phyloP scores from a whole-genome alignment of 2,797 vertebrate genomes.

The Arctocebus calabarensis region DNA sequence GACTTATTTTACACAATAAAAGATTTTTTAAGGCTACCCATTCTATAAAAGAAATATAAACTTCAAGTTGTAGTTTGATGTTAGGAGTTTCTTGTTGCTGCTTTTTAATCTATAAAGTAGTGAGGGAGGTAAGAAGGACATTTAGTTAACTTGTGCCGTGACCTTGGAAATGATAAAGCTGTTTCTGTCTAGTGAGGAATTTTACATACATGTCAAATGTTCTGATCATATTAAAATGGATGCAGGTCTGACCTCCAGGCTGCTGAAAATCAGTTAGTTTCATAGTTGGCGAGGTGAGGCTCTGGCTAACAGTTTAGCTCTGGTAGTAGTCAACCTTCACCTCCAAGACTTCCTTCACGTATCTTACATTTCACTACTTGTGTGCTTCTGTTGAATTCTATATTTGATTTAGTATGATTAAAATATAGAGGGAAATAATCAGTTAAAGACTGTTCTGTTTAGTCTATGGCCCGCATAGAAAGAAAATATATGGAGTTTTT shows the following conservation, averaged over 20 bases:
- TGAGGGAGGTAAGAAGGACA: not conserved
- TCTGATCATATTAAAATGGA: slow-evolving; percentile 7
- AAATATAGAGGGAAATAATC: slow-evolving; percentile 17
- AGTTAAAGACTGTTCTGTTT: not conserved
- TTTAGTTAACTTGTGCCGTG: not conserved
- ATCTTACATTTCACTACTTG: slow-evolving; percentile 52
- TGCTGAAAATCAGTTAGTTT: not conserved
- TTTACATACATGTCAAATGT: not conserved
- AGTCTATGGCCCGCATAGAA: not conserved
- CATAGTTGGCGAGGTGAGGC: not conserved
- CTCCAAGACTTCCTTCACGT: not conserved
- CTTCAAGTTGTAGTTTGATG: not conserved
- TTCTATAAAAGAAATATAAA: not conserved
- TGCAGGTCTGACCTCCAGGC: slow-evolving; percentile 48
- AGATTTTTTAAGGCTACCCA: not conserved
- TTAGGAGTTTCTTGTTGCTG: not conserved
- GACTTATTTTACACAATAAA: not conserved
- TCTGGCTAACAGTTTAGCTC: slow-evolving; percentile 27
- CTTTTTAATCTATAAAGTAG: not conserved
- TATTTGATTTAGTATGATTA: slow-evolving; percentile 37
- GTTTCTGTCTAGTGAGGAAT: not conserved
- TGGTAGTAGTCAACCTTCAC: not conserved
- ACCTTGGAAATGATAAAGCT: not conserved
- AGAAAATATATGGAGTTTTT: slow-evolving; percentile 18
- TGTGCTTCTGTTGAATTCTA: not conserved